A percentile compares a stretch with the other conserved stretches of the same genome.
phyloP scores from a whole-genome alignment of 2,888 invertebrate genomes.

The Hemaris fuciformis region DNA sequence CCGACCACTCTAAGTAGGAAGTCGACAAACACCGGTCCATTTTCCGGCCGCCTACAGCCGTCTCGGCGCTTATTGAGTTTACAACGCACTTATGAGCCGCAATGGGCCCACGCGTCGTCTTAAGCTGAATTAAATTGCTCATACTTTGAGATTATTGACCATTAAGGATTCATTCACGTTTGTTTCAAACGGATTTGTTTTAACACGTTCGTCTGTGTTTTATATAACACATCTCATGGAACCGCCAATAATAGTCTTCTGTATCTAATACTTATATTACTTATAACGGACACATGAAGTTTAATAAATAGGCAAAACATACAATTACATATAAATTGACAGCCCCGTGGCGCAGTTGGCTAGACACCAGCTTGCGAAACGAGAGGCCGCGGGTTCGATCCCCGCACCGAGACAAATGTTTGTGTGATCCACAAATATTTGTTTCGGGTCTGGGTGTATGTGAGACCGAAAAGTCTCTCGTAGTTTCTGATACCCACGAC shows the following conservation, averaged over 20 bases:
- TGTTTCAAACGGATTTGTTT: neutral
- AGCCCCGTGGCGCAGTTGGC: too few relatives aligned
- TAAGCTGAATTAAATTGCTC: conserved; percentile 77
- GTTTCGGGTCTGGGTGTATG: too few relatives aligned
- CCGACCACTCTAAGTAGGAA: conserved; percentile 76
- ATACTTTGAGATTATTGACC: conserved; percentile 61
- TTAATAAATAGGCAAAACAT: too few relatives aligned
- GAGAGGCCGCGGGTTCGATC: too few relatives aligned
- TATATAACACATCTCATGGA: neutral
- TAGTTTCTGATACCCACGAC: too few relatives aligned
- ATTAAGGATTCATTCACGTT: conserved; percentile 42
- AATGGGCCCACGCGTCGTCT: conserved; percentile 70
- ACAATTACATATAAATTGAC: too few relatives aligned
- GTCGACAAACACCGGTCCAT: conserved; percentile 66
- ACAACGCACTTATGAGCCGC: conserved; percentile 75
- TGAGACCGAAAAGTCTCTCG: too few relatives aligned
- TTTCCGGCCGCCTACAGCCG: conserved; percentile 78
- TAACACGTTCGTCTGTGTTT: conserved; percentile 1
- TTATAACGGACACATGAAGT: neutral
- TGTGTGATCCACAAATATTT: too few relatives aligned
- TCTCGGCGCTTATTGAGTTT: conserved; percentile 77
- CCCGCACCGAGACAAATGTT: too few relatives aligned
- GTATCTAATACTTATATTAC: neutral
- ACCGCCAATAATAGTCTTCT: neutral
- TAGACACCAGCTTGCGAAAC: too few relatives aligned